These are phyloP conservation scores for Oryzias javanicus DNA, from an alignment of 2,113 vertebrate genomes.

Conservation along the genomic window DNA sequence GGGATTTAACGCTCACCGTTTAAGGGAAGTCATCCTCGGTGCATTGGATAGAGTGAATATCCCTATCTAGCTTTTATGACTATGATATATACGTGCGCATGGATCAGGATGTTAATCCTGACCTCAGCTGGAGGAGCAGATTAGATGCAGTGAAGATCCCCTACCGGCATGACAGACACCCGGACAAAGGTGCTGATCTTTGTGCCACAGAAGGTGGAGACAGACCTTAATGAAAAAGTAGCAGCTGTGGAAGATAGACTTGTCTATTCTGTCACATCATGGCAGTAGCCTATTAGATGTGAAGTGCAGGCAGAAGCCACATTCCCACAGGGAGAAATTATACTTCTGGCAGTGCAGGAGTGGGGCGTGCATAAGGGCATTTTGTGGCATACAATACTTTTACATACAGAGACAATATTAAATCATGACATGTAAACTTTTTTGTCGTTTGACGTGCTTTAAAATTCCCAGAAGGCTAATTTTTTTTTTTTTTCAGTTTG, in stretches of 20 bases:
- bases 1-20: too few relatives aligned
- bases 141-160: slow-evolving; percentile 18
- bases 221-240: slow-evolving; percentile 58
- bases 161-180: slow-evolving; percentile 38
- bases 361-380: too few relatives aligned
- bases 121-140: slow-evolving; percentile 5
- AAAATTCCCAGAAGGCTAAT: not conserved
- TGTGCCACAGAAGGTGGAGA: slow-evolving; percentile 33
- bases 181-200: slow-evolving; percentile 50
- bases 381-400: too few relatives aligned
- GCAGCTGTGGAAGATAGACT: slow-evolving; percentile 47
- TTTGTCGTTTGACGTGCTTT: not conserved
- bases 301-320: slow-evolving; percentile 30
- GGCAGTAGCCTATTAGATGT: slow-evolving; percentile 54
- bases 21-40: too few relatives aligned
- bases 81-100: too few relatives aligned
- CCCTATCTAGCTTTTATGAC: too few relatives aligned
- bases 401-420: too few relatives aligned
- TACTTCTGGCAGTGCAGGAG: not conserved
- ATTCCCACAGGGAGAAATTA: slow-evolving; percentile 45
- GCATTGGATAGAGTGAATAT: too few relatives aligned
- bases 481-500: not conserved
- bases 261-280: slow-evolving; percentile 41
- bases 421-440: too few relatives aligned
- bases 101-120: not conserved